Base-by-base conservation (phyloP, 2,113 vertebrate genomes). In the Meriones unguiculatus region DNA sequence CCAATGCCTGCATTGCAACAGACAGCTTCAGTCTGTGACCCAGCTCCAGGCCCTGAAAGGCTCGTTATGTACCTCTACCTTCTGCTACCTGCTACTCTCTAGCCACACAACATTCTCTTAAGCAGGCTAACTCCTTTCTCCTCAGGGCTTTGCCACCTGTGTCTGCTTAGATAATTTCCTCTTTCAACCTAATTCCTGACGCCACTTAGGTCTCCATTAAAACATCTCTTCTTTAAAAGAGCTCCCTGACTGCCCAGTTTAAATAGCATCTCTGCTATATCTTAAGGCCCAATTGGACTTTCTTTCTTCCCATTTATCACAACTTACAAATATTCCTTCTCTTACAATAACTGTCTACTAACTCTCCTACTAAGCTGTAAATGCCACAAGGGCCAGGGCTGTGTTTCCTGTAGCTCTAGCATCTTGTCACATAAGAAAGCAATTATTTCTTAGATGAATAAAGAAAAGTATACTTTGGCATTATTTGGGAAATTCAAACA, bases 401-500 rank as follows among this genome's bases (percentile, higher is more conserved):
- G 22, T 64, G 22, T 90, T 92, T 70, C 24, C 25, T 67, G 75
- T 6, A 90, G 70, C 69, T 96, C 64, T 15, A 82, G 73, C 76
- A 84, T 18, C 54, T 35, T 87, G 62, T 80, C 85, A 14, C 80
- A 46, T 32, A 84, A 54, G 62, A 32, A 78, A 17, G 65, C 30
- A 73, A 52, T 30, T 89, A 72, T 82, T 81, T 85, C 30, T 25
- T 78, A 57, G 92, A 46, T 84, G 92, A 89, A 92, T 65, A 50
- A 64, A 38, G 50, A 78, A 84, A 82, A 89, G 50, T 67, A 87
- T 18, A 73, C 12, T 65, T 82, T 78, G 59, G 91, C 64, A 96
- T 90, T 75, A 92, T 67, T 86, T 89, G 59, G 24, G 59, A 32
- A 96, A 22, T 95, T 52, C 72, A 95, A 88, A 95, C 62, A 93